Evolutionary conservation across 2,888 invertebrate genomes (phyloP), one percentile per base, ranked within the genome.

Genomic region (Leptarthrus brevirostris): DNA sequence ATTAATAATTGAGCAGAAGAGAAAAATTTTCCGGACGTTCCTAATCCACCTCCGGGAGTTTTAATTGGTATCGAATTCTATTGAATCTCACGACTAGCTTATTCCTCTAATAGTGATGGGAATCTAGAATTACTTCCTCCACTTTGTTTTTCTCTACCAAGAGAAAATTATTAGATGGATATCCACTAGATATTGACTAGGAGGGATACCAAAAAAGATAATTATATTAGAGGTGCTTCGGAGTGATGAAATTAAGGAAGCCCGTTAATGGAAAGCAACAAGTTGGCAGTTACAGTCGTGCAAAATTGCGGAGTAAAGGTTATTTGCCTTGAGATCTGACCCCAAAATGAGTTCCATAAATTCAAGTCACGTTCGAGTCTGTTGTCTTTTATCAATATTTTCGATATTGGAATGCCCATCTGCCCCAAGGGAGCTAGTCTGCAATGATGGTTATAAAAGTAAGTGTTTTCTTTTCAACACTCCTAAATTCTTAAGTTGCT

Each of bases 381-480:
- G 18, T 58, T 40, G 20, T 58, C 58, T 58, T 58, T 36, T 36
- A 58, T 18, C 40, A 40, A 40, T 40, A 40, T 40, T 40, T 40
- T 40, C 12, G 40, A 12, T 40, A 10, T 36, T 8, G 8, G 36
- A 5, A 12, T 34, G 16, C 58, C 18, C 22, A 18, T 22, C n/a
- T 18, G 34, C 0, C n/a, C 36, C 12, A 12, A 10, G 30, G 34
- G 18, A 3, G 16, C 16, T 18, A 16, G 36, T 5, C 26, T 58
- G 16, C 18, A 34, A 36, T 6, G 36, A 20, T 14, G 16, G 34
- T 20, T n/a, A 58, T 58, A 36, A 36, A 58, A 40, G 12, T 12
- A 36, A 58, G 58, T 36, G 56, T 16, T 36, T 36, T 10, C 10
- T 14, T 56, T 14, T 16, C 6, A 10, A 16, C 30, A 30, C 58